These are phyloP conservation scores for Sylvia borin DNA, from an alignment of 2,797 vertebrate genomes.

Conservation along the genomic window DNA sequence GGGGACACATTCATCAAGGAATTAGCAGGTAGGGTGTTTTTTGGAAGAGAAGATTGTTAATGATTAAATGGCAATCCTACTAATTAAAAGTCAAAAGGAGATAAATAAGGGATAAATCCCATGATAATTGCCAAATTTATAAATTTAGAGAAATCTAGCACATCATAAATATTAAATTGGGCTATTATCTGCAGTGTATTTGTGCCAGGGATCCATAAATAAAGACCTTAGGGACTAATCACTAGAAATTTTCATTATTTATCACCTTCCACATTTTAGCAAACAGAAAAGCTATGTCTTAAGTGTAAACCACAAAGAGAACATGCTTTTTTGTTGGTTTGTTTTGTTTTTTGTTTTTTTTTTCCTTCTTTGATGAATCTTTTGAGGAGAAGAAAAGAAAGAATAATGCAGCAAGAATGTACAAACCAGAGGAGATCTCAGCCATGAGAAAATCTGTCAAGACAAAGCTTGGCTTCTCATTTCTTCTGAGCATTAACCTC, in stretches of 20 bases:
- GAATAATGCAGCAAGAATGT: not conserved
- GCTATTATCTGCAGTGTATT: slow-evolving; percentile 27
- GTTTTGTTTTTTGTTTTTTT: not conserved
- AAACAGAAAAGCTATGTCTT: slow-evolving; percentile 23
- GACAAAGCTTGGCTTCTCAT: not conserved
- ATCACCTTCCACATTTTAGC: slow-evolving; percentile 30
- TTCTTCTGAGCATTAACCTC: slow-evolving; percentile 24
- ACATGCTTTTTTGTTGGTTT: not conserved
- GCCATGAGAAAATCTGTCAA: not conserved
- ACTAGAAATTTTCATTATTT: slow-evolving; percentile 44
- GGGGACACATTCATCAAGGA: slow-evolving; percentile 44
- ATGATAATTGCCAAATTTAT: slow-evolving; percentile 54
- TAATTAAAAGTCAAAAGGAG: slow-evolving; percentile 63
- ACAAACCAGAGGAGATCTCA: not conserved
- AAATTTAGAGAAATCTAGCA: slow-evolving; percentile 44
- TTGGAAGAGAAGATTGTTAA: slow-evolving; percentile 24
- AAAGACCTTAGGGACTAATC: slow-evolving; percentile 46
- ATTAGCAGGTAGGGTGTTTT: slow-evolving; percentile 29
- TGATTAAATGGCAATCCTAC: slow-evolving; percentile 52
- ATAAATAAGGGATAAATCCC: slow-evolving; percentile 56
- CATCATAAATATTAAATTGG: slow-evolving; percentile 57
- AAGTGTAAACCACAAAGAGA: slow-evolving; percentile 13
- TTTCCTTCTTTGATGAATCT: not conserved
- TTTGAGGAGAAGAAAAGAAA: not conserved
- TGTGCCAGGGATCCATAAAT: slow-evolving; percentile 50